Percentiles rank a stretch among this genome's conserved stretches.
Evolutionary conservation across 1,140 invertebrate genomes (phyloP).

Genomic region (Brachystomella parvula): DNA sequence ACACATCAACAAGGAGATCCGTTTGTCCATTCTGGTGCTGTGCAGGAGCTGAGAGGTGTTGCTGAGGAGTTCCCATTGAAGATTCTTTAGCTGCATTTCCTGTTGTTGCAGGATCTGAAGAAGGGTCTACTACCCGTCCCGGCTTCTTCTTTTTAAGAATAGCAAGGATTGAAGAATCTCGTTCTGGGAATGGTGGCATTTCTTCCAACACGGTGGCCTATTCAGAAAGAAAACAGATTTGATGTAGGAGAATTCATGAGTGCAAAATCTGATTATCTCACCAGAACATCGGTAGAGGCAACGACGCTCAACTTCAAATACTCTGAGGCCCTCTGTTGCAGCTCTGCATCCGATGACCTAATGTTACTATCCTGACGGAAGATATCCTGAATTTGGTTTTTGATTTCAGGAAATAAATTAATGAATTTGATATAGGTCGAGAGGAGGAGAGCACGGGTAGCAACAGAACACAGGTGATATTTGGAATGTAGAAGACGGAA

Average conservation of each 20-base stretch:
- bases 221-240: conserved; percentile 11
- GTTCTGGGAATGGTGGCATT: conserved; percentile 99
- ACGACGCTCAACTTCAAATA: conserved; percentile 95
- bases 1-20: conserved; percentile 76
- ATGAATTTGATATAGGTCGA: conserved; percentile 99
- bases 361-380: conserved; percentile 93
- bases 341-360: conserved; percentile 92
- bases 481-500: conserved; percentile 96
- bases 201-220: conserved; percentile 95
- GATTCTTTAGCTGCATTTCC: conserved; percentile 57
- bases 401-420: conserved; percentile 98
- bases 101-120: conserved; percentile 52
- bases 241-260: neutral
- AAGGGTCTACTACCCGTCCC: conserved; percentile 72
- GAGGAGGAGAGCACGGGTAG: conserved; percentile 88
- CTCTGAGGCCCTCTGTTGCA: conserved; percentile 96
- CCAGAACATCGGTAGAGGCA: conserved; percentile 90
- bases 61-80: conserved; percentile 52
- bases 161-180: conserved; percentile 94
- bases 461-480: conserved; percentile 94
- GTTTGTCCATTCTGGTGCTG: conserved; percentile 49
- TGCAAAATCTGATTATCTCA: conserved; percentile 41
- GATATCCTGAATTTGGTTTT: conserved; percentile 90
- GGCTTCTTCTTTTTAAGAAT: conserved; percentile 98
- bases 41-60: conserved; percentile 56